A percentile compares a stretch with the other conserved stretches of the same genome.
phyloP scores from a whole-genome alignment of 2,888 invertebrate species.

The Apotomis capreana region DNA sequence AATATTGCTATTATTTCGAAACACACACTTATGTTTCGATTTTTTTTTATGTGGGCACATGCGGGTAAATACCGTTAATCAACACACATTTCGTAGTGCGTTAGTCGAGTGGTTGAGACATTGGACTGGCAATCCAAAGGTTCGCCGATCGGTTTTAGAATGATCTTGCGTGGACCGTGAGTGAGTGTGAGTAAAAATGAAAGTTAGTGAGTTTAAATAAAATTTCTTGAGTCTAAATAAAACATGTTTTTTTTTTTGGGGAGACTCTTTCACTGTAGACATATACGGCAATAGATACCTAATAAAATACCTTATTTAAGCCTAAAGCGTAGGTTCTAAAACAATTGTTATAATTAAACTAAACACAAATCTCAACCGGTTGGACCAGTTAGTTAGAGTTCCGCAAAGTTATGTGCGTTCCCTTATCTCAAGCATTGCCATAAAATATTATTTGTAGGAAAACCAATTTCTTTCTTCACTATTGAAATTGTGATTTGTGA shows the following conservation, averaged over 20 bases:
- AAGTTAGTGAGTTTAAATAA: no score
- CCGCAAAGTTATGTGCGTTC: conserved; percentile 68
- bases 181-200: no score
- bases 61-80: no score
- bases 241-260: background rate
- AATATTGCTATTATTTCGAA: no score
- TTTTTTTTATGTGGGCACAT: no score
- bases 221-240: no score
- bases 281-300: background rate
- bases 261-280: background rate
- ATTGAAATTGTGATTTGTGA: conserved; percentile 72
- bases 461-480: conserved; percentile 73
- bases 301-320: background rate
- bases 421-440: conserved; percentile 70
- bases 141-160: no score
- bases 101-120: no score
- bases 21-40: no score
- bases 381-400: conserved; percentile 67
- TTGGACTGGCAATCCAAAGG: no score
- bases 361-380: conserved; percentile 55
- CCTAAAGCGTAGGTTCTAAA: conserved; percentile 8
- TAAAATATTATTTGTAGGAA: conserved; percentile 78
- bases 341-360: conserved; percentile 42
- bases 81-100: no score
- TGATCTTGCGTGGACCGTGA: no score